A percentile compares a stretch with the other conserved stretches of the same genome.
Evolutionary conservation across 1,140 invertebrate species (phyloP).

Genomic region (Luehdorfia chinensis): DNA sequence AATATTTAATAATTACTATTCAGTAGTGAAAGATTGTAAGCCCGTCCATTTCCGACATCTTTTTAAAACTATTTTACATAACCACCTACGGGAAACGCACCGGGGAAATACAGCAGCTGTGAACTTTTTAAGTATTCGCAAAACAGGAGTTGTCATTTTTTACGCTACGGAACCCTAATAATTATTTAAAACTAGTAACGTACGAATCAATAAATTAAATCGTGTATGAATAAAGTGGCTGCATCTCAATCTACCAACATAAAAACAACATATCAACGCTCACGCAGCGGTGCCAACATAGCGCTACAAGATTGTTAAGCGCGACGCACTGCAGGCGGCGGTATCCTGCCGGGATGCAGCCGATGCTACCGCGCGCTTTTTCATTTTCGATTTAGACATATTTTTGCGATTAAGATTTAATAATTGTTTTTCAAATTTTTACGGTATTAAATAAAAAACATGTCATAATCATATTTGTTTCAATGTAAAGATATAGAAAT

Average conservation of each 20-base stretch:
- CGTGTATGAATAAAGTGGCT: conserved; percentile 10
- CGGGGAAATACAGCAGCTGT: no score
- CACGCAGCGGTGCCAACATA: conserved; percentile 24
- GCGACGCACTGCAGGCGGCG: conserved; percentile 33
- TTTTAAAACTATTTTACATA: no score
- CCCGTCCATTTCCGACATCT: no score
- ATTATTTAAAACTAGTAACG: background rate
- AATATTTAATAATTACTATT: no score
- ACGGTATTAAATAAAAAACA: no score
- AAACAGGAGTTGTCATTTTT: no score
- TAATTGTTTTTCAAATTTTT: conserved; percentile 15
- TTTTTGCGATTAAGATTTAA: conserved; percentile 22
- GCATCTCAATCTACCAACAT: conserved; percentile 19
- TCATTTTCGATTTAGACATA: conserved; percentile 32
- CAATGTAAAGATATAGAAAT: no score
- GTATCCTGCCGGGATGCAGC: conserved; percentile 28
- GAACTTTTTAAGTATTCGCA: no score
- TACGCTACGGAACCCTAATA: background rate
- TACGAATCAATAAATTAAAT: conserved; percentile 15
- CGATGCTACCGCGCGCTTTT: conserved; percentile 32
- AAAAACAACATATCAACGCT: conserved; percentile 21
- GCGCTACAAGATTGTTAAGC: conserved; percentile 19
- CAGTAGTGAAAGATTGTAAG: no score
- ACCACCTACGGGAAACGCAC: no score
- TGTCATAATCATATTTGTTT: conserved; percentile 2